Conservation (phyloP, 2,113 vertebrate genomes). For the Acanthisitta chloris region DNA sequence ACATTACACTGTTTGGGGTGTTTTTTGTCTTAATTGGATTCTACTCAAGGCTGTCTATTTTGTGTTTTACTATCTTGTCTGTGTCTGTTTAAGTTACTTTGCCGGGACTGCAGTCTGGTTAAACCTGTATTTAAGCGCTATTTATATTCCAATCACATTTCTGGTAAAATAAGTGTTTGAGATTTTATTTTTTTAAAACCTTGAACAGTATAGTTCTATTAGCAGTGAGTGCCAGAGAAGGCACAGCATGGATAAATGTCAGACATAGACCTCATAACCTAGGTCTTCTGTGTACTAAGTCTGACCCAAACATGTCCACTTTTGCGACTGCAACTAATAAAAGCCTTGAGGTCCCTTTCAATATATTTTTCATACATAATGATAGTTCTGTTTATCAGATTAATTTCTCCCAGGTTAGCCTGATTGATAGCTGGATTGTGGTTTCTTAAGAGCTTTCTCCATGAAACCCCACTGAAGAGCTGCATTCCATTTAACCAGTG, state of each 20-base stretch:
- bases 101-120: conserved; percentile 69
- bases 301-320: conserved; percentile 43
- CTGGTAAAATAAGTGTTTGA: conserved; percentile 54
- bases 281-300: not conserved
- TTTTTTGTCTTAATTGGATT: conserved; percentile 70
- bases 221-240: conserved; percentile 44
- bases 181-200: conserved; percentile 30
- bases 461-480: conserved; percentile 72
- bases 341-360: conserved; percentile 46
- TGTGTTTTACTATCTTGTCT: conserved; percentile 63
- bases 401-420: conserved; percentile 80
- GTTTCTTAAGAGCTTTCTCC: conserved; percentile 76
- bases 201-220: conserved; percentile 56
- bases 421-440: conserved; percentile 79
- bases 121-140: conserved; percentile 57
- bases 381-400: conserved; percentile 72
- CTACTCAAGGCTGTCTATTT: conserved; percentile 60
- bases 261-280: conserved; percentile 44
- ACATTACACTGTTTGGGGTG: conserved; percentile 27
- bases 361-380: conserved; percentile 72
- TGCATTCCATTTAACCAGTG: conserved; percentile 82
- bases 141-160: conserved; percentile 57
- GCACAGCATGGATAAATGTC: conserved; percentile 56
- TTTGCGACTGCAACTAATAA: conserved; percentile 37
- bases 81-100: conserved; percentile 74